phyloP scores from a whole-genome alignment of 2,113 vertebrate genomes.

The Otus sunia region DNA sequence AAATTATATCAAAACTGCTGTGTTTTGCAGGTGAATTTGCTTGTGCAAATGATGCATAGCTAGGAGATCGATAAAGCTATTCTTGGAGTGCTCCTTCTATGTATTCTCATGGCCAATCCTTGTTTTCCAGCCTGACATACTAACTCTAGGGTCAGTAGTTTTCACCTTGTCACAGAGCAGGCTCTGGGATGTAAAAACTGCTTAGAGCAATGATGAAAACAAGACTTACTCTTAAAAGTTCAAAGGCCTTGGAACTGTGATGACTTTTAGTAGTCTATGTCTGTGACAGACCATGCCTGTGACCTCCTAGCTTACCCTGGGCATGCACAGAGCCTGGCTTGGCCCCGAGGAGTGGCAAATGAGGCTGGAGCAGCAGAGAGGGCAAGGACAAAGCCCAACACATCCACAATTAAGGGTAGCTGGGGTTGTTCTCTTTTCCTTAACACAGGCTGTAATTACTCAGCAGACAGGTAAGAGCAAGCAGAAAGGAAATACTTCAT shows the following conservation, averaged over 20 bases:
- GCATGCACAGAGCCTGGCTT: not conserved
- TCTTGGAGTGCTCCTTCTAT: not conserved
- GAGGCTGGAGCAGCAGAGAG: not conserved
- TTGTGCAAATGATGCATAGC: not conserved
- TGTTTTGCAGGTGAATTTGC: not conserved
- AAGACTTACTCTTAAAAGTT: not conserved
- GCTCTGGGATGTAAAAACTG: not conserved
- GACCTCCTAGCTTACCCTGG: not conserved
- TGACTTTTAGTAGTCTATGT: not conserved
- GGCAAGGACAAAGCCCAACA: not conserved
- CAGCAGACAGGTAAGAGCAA: not conserved
- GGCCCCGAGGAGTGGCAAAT: fast-evolving
- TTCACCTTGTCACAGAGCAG: not conserved
- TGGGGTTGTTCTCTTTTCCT: not conserved
- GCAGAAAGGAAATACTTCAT: not conserved
- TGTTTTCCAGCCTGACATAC: not conserved
- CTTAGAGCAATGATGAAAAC: not conserved
- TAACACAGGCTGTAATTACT: not conserved
- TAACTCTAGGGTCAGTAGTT: not conserved
- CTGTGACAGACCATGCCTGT: not conserved
- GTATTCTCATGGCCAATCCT: not conserved
- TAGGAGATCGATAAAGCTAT: not conserved
- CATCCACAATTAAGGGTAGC: fast-evolving
- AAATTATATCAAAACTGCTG: slow-evolving; percentile 54
- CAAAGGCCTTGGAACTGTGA: fast-evolving